Base-by-base conservation (phyloP, 2,797 vertebrate species). In the Simalia tracyae region DNA sequence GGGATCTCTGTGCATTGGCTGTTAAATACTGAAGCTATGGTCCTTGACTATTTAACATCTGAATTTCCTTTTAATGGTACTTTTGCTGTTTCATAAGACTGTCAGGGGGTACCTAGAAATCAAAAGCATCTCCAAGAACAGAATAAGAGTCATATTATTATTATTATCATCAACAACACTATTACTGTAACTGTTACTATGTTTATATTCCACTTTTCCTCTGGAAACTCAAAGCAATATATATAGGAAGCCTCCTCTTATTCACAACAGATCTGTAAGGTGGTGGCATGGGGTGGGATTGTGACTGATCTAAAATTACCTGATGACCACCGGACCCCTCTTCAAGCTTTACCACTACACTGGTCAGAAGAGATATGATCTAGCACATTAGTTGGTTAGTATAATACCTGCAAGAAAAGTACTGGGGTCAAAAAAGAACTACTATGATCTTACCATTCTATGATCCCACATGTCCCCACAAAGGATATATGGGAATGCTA, bases 11-110 rank as follows among this genome's bases (percentile, higher is more conserved):
- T 94, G 84, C 95, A 96, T 57, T 93, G 90, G 26, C 84, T 84
- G 87, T 56, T 86, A 81, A 81, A 1, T 46, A 46, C 42, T 81
- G 19, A 81, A 60, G 93, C 42, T 0, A 0, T 14, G 86, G 19
- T n/a, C 59, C 92, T 94, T 94, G 94, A 93, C 56, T 50, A 86
- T 66, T 96, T 96, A 95, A 90, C 93, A 95, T 95, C 93, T 89
- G 86, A 96, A 94, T 95, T 64, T 93, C 91, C 60, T 93, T 68
- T 28, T 0, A 0, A 76, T 17, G 17, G 2, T 92, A 54, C 85
- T 86, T 72, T 84, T 84, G 10, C 24, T 28, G n/a, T 10, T 36
- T 88, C 50, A 60, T 50, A 59, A 50, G 15, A 64, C 87, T 5
- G 92, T 66, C 91, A 91, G 1, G 0, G 0, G 0, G 63, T 90